These are phyloP conservation scores for Ammospiza caudacuta DNA, from an alignment of 2,113 vertebrate species.

Conservation along the genomic window DNA sequence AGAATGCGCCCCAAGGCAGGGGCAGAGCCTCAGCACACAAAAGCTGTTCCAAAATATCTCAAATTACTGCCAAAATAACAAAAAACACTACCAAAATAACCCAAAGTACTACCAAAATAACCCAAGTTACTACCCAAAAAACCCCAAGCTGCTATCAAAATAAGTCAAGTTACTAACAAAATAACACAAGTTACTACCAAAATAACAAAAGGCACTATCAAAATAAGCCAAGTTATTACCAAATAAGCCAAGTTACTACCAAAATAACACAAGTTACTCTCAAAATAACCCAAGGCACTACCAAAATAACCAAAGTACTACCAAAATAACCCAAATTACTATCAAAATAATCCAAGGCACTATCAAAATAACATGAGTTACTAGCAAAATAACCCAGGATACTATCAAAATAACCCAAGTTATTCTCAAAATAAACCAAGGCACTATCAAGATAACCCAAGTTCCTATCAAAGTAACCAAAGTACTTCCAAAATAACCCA, in stretches of 20 bases:
- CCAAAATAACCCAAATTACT: not conserved
- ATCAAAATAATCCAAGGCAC: not conserved
- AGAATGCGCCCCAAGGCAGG: not conserved
- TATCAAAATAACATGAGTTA: not conserved
- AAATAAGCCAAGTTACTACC: not conserved
- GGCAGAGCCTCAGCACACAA: not conserved
- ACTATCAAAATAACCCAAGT: too few relatives aligned
- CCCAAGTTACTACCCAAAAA: not conserved
- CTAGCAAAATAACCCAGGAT: too few relatives aligned
- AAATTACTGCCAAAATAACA: not conserved
- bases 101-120: not conserved
- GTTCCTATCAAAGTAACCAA: too few relatives aligned
- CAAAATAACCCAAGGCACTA: not conserved
- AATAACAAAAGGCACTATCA: not conserved
- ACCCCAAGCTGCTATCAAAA: not conserved
- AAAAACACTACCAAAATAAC: not conserved
- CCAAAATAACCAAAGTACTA: not conserved
- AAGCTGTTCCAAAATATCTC: not conserved
- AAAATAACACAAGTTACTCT: not conserved
- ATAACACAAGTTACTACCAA: not conserved
- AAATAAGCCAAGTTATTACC: not conserved
- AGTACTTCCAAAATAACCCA: too few relatives aligned
- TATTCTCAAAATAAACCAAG: too few relatives aligned
- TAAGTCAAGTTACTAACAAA: not conserved
- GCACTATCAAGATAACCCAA: too few relatives aligned